Conservation (phyloP, 2,797 vertebrate species). For the Sebastes hubbsi region DNA sequence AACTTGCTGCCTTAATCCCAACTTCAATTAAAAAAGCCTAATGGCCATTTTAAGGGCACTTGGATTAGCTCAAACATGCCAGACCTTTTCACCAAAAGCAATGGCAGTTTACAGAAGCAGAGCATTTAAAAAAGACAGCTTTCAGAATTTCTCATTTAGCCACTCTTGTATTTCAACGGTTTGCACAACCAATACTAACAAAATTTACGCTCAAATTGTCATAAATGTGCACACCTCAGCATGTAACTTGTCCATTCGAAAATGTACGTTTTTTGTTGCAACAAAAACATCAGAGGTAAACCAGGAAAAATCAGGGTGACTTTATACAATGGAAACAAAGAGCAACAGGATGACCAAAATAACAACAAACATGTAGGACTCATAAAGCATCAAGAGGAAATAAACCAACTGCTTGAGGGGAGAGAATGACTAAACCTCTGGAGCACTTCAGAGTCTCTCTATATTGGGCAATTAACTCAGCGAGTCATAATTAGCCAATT, state of each 20-base stretch:
- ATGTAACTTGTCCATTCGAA: neutral
- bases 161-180: conserved; percentile 1
- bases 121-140: neutral
- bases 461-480: conserved; percentile 86
- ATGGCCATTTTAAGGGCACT: conserved; percentile 62
- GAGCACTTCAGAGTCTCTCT: conserved; percentile 84
- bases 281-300: conserved; percentile 10
- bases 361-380: conserved; percentile 65
- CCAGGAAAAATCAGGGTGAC: neutral
- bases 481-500: conserved; percentile 87
- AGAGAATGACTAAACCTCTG: conserved; percentile 82
- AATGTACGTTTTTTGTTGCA: neutral
- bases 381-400: conserved; percentile 75
- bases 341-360: conserved; percentile 47
- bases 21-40: conserved; percentile 71
- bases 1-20: conserved; percentile 68
- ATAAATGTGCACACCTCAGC: neutral
- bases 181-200: neutral
- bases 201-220: neutral
- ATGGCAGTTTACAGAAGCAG: conserved; percentile 22
- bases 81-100: conserved; percentile 59
- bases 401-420: conserved; percentile 79
- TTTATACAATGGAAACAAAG: conserved; percentile 20
- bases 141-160: conserved; percentile 11
- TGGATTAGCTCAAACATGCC: conserved; percentile 64